Percentiles rank a stretch among this genome's conserved stretches.
These are phyloP conservation scores for Tamandua tetradactyla DNA, from an alignment of 2,797 vertebrate genomes.

Conservation along the genomic window DNA sequence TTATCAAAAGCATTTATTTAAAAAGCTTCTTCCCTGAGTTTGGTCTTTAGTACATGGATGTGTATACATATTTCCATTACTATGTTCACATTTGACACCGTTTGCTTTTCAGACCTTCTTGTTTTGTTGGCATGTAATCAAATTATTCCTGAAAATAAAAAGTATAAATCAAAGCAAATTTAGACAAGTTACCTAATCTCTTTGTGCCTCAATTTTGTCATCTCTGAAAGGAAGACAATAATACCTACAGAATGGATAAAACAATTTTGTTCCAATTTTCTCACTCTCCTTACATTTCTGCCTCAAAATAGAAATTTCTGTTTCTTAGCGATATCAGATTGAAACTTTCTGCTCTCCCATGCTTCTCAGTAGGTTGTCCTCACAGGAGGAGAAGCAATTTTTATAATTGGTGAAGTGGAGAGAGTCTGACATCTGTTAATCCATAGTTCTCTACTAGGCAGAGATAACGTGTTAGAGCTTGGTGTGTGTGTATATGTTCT, in stretches of 20 bases:
- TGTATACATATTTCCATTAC: constrained; percentile 50
- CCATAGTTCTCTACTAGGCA: not conserved
- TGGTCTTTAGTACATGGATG: constrained; percentile 35
- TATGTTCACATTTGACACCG: constrained; percentile 62
- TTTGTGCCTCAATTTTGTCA: constrained; percentile 65
- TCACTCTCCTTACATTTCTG: constrained; percentile 3
- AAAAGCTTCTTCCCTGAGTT: constrained; percentile 39
- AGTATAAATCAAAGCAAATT: constrained; percentile 63
- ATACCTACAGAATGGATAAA: constrained; percentile 8
- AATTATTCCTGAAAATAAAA: constrained; percentile 64
- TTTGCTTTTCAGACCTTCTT: constrained; percentile 66
- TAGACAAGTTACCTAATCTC: constrained; percentile 62
- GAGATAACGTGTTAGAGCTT: not conserved
- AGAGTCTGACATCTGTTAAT: not conserved
- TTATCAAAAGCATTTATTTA: constrained; percentile 55
- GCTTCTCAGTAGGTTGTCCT: not conserved
- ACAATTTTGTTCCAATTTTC: constrained; percentile 1
- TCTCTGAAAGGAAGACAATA: constrained; percentile 52
- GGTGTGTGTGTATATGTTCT: not conserved
- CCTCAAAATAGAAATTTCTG: constrained; percentile 23
- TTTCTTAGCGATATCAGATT: not conserved
- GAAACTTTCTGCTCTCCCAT: not conserved
- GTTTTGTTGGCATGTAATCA: constrained; percentile 65
- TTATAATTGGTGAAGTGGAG: not conserved
- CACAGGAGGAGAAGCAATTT: not conserved